Percentiles rank a stretch among this genome's conserved stretches.
These are phyloP conservation scores for Glomeris maerens DNA, from an alignment of 1,140 invertebrate genomes.

Conservation along the genomic window DNA sequence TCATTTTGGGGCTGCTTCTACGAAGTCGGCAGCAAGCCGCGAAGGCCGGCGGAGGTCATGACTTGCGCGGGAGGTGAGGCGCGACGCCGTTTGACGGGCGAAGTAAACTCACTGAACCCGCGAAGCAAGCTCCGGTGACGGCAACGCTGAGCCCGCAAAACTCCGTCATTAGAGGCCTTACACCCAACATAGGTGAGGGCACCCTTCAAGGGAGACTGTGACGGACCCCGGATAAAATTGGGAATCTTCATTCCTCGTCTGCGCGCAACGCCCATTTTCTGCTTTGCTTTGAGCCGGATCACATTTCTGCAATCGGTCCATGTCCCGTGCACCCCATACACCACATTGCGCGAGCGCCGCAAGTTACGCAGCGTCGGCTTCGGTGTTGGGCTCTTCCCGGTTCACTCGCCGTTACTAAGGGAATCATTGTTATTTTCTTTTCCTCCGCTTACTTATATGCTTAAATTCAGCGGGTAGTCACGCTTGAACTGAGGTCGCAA, in stretches of 20 bases:
- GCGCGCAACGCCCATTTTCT: no score
- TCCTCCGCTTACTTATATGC: slow-evolving; percentile 82
- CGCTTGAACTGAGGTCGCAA: slow-evolving; percentile 49
- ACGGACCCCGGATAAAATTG: no score
- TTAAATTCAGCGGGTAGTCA: slow-evolving; percentile 64
- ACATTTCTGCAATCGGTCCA: no score
- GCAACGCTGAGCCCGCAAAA: slow-evolving; percentile 26
- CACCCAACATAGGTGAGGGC: not conserved
- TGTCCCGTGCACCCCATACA: no score
- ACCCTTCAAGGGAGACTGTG: no score
- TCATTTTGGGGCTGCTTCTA: no score
- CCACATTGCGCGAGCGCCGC: slow-evolving; percentile 44
- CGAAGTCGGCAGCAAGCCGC: no score
- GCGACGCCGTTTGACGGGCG: slow-evolving; percentile 45
- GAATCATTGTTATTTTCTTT: slow-evolving; percentile 82
- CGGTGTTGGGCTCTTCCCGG: slow-evolving; percentile 54
- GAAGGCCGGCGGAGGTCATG: slow-evolving; percentile 39
- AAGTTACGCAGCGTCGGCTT: slow-evolving; percentile 37
- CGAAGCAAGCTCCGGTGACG: slow-evolving; percentile 41
- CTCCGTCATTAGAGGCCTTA: slow-evolving; percentile 31
- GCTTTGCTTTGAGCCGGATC: no score
- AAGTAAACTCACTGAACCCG: slow-evolving; percentile 55
- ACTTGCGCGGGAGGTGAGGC: slow-evolving; percentile 30
- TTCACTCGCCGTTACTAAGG: slow-evolving; percentile 75
- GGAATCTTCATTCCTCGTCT: no score